These are phyloP conservation scores for Biston stratarius DNA, from an alignment of 2,888 invertebrate genomes.

Conservation along the genomic window DNA sequence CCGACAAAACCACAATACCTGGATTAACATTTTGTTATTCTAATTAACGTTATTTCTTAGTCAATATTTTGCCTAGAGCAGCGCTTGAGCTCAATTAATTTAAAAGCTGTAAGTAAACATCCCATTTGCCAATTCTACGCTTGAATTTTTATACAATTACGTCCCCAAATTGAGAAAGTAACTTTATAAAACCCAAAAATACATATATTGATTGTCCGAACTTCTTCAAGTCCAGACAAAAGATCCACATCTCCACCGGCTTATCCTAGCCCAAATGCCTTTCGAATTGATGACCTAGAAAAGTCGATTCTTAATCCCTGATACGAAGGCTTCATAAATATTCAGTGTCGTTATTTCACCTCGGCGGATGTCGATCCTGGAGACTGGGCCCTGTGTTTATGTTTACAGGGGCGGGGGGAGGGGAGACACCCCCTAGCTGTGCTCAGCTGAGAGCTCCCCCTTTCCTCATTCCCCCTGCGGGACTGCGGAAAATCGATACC, in stretches of 20 bases:
- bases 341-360: constrained; percentile 84
- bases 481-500: constrained; percentile 83
- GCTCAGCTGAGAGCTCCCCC: constrained; percentile 75
- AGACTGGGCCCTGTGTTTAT: constrained; percentile 76
- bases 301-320: constrained; percentile 80
- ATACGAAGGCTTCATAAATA: constrained; percentile 82
- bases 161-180: no score
- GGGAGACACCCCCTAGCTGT: constrained; percentile 49
- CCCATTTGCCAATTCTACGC: neutral
- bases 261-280: constrained; percentile 39
- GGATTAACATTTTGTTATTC: no score
- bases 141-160: no score
- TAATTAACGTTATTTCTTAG: no score
- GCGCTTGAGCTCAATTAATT: no score
- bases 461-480: constrained; percentile 46
- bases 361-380: constrained; percentile 79
- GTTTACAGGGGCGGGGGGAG: constrained; percentile 72
- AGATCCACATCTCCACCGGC: constrained; percentile 25
- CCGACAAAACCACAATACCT: no score
- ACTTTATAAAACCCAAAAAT: neutral
- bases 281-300: constrained; percentile 75
- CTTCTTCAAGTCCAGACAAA: constrained; percentile 26
- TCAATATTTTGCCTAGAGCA: no score
- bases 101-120: no score
- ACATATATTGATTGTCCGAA: neutral